Conservation (phyloP, 2,888 invertebrate genomes). For the Mactromeris polynyma region DNA sequence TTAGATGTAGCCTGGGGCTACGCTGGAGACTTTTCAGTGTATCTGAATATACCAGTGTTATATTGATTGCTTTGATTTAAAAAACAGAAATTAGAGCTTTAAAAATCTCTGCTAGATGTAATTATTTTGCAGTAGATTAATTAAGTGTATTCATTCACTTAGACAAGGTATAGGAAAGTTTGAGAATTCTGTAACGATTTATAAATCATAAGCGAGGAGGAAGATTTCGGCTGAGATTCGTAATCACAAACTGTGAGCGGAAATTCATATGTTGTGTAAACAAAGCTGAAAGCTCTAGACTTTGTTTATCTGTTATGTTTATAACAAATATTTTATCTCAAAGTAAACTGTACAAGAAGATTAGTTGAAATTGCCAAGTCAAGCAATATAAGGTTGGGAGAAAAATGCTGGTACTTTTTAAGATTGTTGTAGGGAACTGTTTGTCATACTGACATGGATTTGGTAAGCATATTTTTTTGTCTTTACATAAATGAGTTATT, state of each 20-base stretch:
- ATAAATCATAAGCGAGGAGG: conserved; percentile 31
- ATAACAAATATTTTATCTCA: conserved; percentile 71
- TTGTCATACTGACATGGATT: conserved; percentile 31
- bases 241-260: conserved; percentile 49
- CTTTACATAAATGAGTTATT: not conserved
- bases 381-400: conserved; percentile 33
- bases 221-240: conserved; percentile 23
- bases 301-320: conserved; percentile 70
- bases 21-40: no score
- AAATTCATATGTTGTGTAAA: conserved; percentile 72
- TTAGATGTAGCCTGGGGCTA: no score
- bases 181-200: conserved; percentile 1
- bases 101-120: not conserved
- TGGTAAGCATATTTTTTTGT: conserved; percentile 16
- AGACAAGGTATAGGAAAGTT: not conserved
- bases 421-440: not conserved
- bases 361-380: conserved; percentile 46
- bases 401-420: conserved; percentile 31
- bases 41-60: no score
- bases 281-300: conserved; percentile 57
- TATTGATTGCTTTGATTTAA: no score
- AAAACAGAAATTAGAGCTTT: not conserved
- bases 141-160: not conserved
- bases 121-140: not conserved
- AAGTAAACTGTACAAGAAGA: conserved; percentile 58